phyloP scores from a whole-genome alignment of 1,140 invertebrate species.

The Popillia japonica region DNA sequence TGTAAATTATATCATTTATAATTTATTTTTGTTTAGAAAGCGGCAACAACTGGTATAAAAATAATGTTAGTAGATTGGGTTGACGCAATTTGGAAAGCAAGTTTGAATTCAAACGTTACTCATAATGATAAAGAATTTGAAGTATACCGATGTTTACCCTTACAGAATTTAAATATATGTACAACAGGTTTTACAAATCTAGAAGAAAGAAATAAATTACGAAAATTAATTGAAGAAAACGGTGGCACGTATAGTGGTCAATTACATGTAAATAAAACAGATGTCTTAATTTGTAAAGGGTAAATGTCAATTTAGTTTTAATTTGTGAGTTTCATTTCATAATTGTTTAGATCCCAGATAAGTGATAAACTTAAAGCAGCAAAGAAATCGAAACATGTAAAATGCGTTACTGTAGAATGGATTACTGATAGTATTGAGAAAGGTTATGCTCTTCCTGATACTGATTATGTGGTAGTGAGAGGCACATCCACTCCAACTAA shows the following conservation, averaged over 20 bases:
- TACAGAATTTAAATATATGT: constrained; percentile 81
- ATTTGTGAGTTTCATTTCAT: constrained; percentile 36
- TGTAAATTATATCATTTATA: no score
- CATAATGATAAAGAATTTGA: constrained; percentile 72
- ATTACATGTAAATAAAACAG: constrained; percentile 64
- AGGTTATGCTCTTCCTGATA: constrained; percentile 76
- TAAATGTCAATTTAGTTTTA: constrained; percentile 56
- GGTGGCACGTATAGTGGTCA: constrained; percentile 70
- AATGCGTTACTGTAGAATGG: constrained; percentile 77
- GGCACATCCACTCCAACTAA: constrained; percentile 67
- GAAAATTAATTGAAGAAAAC: constrained; percentile 74
- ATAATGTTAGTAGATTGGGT: constrained; percentile 85
- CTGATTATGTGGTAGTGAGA: constrained; percentile 70
- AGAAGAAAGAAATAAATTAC: constrained; percentile 74
- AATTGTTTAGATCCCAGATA: constrained; percentile 63
- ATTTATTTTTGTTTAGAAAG: constrained; percentile 65
- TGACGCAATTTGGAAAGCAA: constrained; percentile 78
- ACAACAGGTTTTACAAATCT: constrained; percentile 74
- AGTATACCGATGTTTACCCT: constrained; percentile 76
- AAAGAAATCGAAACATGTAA: constrained; percentile 73
- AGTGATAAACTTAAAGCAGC: constrained; percentile 87
- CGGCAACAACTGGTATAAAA: constrained; percentile 73
- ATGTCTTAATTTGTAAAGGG: constrained; percentile 63
- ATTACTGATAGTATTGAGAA: constrained; percentile 77
- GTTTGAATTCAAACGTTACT: constrained; percentile 67